Conservation (phyloP, 2,888 invertebrate species). For the Leptopilina drosophilae region DNA sequence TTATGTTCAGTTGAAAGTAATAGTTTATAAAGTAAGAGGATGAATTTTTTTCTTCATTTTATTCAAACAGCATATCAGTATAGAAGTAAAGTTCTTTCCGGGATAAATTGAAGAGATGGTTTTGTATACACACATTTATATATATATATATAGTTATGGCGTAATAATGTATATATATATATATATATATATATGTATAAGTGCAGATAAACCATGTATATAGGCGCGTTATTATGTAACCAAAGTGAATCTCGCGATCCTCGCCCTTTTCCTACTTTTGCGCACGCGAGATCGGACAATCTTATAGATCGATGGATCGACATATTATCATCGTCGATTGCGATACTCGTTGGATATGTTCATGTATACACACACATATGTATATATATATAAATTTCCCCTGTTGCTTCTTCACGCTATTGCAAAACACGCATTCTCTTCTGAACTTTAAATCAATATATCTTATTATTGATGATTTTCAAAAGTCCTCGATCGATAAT, state of each 20-base stretch:
- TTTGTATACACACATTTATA: background rate
- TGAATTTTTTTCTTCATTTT: background rate
- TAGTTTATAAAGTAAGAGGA: constrained; percentile 29
- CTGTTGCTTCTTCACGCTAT: background rate
- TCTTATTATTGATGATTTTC: no score
- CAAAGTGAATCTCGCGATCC: constrained; percentile 16
- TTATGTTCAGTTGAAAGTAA: constrained; percentile 4
- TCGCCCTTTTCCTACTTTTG: constrained; percentile 25
- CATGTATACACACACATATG: no score
- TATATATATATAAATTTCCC: constrained; percentile 1
- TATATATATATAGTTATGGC: background rate
- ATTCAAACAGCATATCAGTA: background rate
- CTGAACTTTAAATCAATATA: no score
- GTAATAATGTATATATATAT: constrained; percentile 15
- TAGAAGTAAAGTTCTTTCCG: constrained; percentile 23
- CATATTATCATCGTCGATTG: constrained; percentile 22
- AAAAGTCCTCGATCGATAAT: no score
- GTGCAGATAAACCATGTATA: background rate
- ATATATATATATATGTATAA: background rate
- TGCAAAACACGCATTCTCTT: constrained; percentile 13
- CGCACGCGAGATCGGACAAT: constrained; percentile 25
- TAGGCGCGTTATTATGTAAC: constrained; percentile 12
- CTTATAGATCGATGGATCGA: constrained; percentile 16
- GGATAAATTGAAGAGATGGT: constrained; percentile 31
- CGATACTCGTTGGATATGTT: background rate